Evolutionary conservation across 1,140 invertebrate genomes (phyloP).

Genomic region (Plodia interpunctella): DNA sequence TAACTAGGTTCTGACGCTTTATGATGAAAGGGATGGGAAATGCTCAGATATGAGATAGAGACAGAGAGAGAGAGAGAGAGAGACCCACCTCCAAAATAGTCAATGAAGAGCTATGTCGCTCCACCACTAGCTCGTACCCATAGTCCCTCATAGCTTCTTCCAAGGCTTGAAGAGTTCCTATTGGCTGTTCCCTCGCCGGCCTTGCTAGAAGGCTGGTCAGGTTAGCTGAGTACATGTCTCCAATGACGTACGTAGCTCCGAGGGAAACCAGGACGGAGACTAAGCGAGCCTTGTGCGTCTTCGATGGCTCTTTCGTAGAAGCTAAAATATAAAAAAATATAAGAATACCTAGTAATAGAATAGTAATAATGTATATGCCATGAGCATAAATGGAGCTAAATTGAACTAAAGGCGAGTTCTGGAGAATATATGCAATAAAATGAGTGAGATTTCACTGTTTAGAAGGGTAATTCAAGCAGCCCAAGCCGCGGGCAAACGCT

Average conservation of each 20-base stretch:
- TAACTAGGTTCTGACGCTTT: no score
- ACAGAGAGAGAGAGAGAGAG: no score
- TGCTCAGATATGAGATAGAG: no score
- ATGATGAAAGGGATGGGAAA: no score
- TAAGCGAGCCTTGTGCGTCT: constrained; percentile 79
- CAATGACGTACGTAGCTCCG: constrained; percentile 83
- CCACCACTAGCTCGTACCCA: constrained; percentile 81
- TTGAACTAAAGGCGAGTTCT: no score
- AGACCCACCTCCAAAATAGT: constrained; percentile 81
- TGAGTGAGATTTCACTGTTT: no score
- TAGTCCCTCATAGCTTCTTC: constrained; percentile 79
- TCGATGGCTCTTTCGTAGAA: constrained; percentile 77
- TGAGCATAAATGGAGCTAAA: no score
- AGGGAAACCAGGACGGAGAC: constrained; percentile 81
- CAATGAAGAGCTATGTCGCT: constrained; percentile 82
- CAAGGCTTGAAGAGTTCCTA: constrained; percentile 79
- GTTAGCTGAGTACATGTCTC: constrained; percentile 85
- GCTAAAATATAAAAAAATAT: constrained; percentile 33
- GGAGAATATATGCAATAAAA: no score
- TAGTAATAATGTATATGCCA: no score
- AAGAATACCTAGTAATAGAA: no score
- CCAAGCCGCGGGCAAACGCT: no score
- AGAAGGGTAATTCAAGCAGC: no score
- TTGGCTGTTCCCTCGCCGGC: constrained; percentile 80
- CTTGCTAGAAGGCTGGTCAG: constrained; percentile 82